These are phyloP conservation scores for Hippoglossus stenolepis DNA, from an alignment of 2,113 vertebrate genomes.

Conservation along the genomic window DNA sequence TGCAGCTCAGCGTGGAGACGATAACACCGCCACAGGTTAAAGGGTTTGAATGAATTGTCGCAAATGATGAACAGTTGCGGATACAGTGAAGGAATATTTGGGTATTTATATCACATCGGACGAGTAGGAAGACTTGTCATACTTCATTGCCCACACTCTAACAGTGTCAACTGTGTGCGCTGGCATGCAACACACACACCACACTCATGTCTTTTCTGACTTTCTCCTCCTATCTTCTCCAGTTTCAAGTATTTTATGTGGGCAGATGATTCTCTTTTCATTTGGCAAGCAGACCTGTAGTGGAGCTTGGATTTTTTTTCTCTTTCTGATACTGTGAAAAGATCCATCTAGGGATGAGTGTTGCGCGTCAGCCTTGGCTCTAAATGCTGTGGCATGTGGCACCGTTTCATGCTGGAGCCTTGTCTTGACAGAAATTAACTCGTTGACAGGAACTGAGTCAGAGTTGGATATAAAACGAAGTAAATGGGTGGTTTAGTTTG, in stretches of 20 bases:
- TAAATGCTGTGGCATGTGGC: constrained; percentile 1
- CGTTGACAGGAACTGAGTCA: background rate
- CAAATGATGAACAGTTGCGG: background rate
- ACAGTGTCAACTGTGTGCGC: constrained; percentile 1
- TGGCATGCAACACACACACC: background rate
- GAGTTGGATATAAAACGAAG: background rate
- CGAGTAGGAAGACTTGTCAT: background rate
- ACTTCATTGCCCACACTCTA: background rate
- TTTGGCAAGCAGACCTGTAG: background rate
- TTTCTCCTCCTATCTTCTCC: background rate
- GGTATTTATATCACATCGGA: background rate
- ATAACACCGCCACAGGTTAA: background rate
- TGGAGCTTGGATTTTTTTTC: background rate
- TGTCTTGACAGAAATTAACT: background rate
- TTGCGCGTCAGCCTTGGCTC: background rate
- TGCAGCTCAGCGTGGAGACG: constrained; percentile 26
- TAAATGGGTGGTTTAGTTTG: background rate
- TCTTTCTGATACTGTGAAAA: background rate
- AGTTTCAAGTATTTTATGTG: background rate
- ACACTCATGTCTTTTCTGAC: background rate
- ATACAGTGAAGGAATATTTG: background rate
- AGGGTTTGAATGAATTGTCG: constrained; percentile 12
- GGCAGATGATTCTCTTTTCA: background rate
- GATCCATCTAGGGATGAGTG: background rate
- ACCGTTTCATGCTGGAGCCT: background rate